A percentile compares a stretch with the other conserved stretches of the same genome.
These are phyloP conservation scores for Lonchura striata DNA, from an alignment of 2,113 vertebrate species.

Conservation along the genomic window DNA sequence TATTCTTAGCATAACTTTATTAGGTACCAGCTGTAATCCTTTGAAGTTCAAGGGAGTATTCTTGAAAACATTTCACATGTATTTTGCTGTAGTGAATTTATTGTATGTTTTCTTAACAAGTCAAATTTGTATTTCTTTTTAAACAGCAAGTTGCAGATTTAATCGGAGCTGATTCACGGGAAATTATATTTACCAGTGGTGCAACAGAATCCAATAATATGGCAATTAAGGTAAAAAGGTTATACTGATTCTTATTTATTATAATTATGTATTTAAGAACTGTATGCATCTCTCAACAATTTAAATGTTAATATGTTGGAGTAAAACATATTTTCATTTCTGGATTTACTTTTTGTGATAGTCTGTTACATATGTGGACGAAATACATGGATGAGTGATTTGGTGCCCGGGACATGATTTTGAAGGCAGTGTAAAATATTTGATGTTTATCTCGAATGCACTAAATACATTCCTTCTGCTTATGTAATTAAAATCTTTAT, in stretches of 20 bases:
- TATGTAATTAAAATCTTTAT: not conserved
- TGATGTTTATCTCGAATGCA: not conserved
- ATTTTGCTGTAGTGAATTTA: not conserved
- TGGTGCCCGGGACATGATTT: not conserved
- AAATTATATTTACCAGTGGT: constrained; percentile 97
- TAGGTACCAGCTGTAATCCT: not conserved
- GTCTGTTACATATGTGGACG: not conserved
- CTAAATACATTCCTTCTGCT: not conserved
- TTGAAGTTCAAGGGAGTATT: accelerated
- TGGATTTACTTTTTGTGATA: not conserved
- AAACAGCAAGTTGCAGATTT: constrained; percentile 91
- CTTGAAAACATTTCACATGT: not conserved
- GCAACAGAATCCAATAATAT: constrained; percentile 98
- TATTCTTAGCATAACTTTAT: not conserved
- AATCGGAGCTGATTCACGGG: constrained; percentile 90
- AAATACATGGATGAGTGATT: not conserved
- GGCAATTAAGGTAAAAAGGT: constrained; percentile 87
- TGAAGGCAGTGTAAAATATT: not conserved
- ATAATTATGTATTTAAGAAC: not conserved
- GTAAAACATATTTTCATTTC: not conserved
- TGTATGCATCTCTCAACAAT: not conserved
- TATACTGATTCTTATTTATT: not conserved
- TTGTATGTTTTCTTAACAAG: not conserved
- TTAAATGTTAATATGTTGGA: not conserved
- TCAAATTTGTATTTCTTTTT: not conserved